Conservation (phyloP, 2,797 vertebrate genomes). For the Ptychobarbus kaznakovi region DNA sequence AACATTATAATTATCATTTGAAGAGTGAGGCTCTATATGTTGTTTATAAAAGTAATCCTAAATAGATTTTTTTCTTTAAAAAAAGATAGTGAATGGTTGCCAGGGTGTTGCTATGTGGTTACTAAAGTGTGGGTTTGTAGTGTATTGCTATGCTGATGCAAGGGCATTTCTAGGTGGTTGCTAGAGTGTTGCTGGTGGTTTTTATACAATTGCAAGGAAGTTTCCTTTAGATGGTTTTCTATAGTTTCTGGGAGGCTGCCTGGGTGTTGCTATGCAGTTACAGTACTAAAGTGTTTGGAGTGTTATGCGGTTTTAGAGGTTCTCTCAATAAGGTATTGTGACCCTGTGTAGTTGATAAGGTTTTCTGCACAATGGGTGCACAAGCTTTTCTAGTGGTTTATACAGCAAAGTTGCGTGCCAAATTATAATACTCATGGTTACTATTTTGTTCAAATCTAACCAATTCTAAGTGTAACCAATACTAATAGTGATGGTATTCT, state of each 20-base stretch:
- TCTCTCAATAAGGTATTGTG: not conserved
- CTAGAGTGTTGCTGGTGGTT: not conserved
- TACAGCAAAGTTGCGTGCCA: not conserved
- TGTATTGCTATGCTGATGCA: not conserved
- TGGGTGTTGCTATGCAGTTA: constrained; percentile 7
- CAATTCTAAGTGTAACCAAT: not conserved
- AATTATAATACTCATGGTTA: not conserved
- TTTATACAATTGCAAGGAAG: not conserved
- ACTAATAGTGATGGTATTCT: not conserved
- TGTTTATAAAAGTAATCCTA: not conserved
- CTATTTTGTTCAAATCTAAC: not conserved
- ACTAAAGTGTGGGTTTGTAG: not conserved
- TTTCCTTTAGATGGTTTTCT: not conserved
- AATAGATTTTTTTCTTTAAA: not conserved
- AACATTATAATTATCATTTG: not conserved
- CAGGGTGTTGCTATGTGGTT: not conserved
- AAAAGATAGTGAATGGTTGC: not conserved
- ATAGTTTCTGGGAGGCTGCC: not conserved
- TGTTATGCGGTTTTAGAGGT: not conserved
- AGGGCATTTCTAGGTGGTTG: not conserved
- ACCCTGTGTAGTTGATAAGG: not conserved
- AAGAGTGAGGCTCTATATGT: not conserved
- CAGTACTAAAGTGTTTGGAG: not conserved
- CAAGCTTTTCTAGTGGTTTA: not conserved
- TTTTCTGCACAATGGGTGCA: not conserved